Conservation (phyloP, 1,140 invertebrate species). For the Sesamia nonagrioides region DNA sequence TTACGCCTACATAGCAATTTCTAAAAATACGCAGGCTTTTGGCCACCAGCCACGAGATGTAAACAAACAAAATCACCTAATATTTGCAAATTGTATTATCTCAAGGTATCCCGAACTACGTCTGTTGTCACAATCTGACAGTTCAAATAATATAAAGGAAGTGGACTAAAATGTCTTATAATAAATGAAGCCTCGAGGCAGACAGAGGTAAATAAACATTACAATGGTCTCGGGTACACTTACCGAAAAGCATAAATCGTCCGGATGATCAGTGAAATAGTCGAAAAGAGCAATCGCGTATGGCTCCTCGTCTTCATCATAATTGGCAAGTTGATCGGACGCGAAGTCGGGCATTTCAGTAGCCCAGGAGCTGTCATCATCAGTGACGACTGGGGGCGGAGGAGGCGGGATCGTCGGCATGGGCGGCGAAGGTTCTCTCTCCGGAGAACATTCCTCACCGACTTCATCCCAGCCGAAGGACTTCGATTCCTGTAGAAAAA, state of each 20-base stretch:
- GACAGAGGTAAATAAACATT: background rate
- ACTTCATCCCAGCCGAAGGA: constrained; percentile 66
- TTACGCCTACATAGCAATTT: constrained; percentile 55
- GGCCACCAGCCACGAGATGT: constrained; percentile 64
- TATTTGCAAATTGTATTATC: constrained; percentile 33
- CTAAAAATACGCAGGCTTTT: constrained; percentile 67
- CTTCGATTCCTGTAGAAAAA: constrained; percentile 68
- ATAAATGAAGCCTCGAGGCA: background rate
- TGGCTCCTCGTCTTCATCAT: constrained; percentile 78
- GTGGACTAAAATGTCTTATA: background rate
- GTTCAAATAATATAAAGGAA: background rate
- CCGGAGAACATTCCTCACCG: constrained; percentile 68
- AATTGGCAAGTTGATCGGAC: constrained; percentile 19
- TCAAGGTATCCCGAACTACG: background rate
- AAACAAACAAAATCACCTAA: constrained; percentile 56
- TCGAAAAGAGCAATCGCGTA: constrained; percentile 93
- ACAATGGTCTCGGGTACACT: constrained; percentile 61
- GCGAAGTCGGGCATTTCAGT: constrained; percentile 38
- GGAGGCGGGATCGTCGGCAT: constrained; percentile 93
- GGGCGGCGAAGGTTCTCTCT: constrained; percentile 89
- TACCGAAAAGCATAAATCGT: constrained; percentile 92
- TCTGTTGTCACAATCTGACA: background rate
- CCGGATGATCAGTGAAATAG: constrained; percentile 90
- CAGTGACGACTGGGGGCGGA: constrained; percentile 89
- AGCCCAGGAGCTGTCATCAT: constrained; percentile 77